Conservation (phyloP, 2,888 invertebrate species). For the Pachycephus smyrnensis region DNA sequence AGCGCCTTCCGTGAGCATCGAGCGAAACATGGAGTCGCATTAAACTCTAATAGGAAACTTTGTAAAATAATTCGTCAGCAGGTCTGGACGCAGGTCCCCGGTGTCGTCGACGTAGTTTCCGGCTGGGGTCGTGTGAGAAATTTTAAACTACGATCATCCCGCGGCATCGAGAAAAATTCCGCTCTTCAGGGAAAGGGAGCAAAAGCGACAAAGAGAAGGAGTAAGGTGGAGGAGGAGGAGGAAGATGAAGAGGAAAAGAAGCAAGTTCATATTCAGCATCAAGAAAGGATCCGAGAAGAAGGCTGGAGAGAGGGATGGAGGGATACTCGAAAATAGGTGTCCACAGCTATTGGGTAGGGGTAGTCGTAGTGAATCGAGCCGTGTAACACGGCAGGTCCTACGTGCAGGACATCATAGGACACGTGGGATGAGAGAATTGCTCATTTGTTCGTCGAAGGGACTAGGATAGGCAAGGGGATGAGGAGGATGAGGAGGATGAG, state of each 20-base stretch:
- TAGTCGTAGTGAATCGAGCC: not conserved
- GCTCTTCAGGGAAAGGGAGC: conserved; percentile 2
- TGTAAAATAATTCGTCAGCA: conserved; percentile 61
- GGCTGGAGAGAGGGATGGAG: conserved; percentile 16
- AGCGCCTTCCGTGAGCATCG: too few species aligned
- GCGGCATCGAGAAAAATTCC: conserved; percentile 21
- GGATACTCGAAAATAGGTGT: conserved; percentile 24
- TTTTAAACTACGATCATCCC: conserved; percentile 65
- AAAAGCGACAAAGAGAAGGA: not conserved
- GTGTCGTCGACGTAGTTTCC: conserved; percentile 55
- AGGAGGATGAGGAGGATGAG: conserved; percentile 18
- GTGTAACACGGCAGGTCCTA: conserved; percentile 41
- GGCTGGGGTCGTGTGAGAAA: conserved; percentile 60
- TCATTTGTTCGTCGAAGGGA: conserved; percentile 64
- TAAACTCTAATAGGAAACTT: conserved; percentile 43
- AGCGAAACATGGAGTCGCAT: conserved; percentile 23
- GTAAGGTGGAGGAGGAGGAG: conserved; percentile 4
- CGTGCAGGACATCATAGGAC: conserved; percentile 65
- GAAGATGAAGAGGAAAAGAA: conserved; percentile 21
- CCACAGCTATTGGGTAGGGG: too few species aligned
- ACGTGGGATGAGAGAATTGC: conserved; percentile 63
- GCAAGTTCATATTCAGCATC: not conserved
- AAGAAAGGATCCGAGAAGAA: conserved; percentile 8
- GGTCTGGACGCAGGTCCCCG: conserved; percentile 32
- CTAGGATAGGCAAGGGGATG: conserved; percentile 29